Evolutionary conservation across 2,113 vertebrate species (phyloP).

Genomic region (Oxyruncus cristatus): DNA sequence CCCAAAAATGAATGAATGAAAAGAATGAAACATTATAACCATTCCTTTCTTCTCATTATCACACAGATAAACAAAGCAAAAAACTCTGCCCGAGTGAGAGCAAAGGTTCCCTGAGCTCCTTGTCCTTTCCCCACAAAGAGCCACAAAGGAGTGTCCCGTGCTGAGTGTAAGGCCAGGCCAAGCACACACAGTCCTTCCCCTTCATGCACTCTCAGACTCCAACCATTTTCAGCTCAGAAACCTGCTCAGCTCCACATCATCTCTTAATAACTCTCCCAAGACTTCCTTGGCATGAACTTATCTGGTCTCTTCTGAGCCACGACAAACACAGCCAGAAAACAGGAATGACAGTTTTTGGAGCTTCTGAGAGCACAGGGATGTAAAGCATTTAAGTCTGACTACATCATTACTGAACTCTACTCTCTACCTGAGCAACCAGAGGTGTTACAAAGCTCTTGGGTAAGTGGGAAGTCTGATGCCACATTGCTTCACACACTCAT

Average conservation of each 20-base stretch:
- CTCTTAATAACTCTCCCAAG: background rate
- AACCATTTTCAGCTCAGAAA: background rate
- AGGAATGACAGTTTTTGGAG: background rate
- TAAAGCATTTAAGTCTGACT: background rate
- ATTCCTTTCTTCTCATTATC: background rate
- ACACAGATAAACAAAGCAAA: background rate
- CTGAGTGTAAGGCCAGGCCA: background rate
- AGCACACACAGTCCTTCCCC: background rate
- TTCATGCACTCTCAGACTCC: background rate
- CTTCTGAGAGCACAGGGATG: background rate
- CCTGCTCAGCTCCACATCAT: background rate
- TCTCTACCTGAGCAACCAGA: background rate
- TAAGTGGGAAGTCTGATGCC: background rate
- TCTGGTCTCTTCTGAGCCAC: background rate
- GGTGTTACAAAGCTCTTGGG: background rate
- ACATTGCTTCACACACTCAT: background rate
- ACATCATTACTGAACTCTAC: background rate
- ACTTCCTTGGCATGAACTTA: background rate
- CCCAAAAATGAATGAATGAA: background rate
- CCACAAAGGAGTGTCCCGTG: too few relatives aligned
- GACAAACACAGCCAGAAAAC: background rate
- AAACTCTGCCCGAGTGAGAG: background rate
- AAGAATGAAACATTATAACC: background rate
- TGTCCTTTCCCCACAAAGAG: background rate
- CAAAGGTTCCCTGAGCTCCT: background rate